A percentile compares a stretch with the other conserved stretches of the same genome.
Conservation (phyloP, 2,113 vertebrate genomes). For the Notechis scutatus region DNA sequence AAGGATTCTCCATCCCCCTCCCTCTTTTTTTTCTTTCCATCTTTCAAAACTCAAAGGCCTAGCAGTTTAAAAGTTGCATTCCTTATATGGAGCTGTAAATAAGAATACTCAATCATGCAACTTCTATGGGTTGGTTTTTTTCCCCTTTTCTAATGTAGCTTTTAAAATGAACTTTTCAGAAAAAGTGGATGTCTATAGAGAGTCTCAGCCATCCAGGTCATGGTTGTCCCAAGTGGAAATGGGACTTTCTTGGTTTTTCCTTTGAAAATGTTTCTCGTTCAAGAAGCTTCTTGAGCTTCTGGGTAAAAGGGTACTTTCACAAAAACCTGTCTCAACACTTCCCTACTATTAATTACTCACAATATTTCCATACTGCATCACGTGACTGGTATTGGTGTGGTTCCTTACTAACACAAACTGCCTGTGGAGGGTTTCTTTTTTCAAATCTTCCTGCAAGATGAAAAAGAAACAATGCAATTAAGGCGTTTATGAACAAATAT, state of each 20-base stretch:
- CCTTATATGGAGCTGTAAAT: not conserved
- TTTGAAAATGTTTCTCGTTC: not conserved
- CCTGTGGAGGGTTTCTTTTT: conserved; percentile 82
- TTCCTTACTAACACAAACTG: conserved; percentile 90
- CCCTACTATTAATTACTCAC: conserved; percentile 61
- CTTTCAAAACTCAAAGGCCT: not conserved
- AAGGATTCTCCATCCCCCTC: not conserved
- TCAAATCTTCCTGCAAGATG: conserved; percentile 83
- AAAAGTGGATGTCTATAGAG: not conserved
- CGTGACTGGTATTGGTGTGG: conserved; percentile 93
- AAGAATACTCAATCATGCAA: not conserved
- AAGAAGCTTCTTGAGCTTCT: not conserved
- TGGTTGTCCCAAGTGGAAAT: not conserved
- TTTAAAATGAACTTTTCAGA: not conserved
- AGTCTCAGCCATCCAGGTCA: not conserved
- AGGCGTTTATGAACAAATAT: not conserved
- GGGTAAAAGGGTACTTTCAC: not conserved
- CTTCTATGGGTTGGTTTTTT: not conserved
- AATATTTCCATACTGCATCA: conserved; percentile 95
- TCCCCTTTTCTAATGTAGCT: not conserved
- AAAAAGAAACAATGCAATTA: conserved; percentile 1
- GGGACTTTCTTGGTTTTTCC: not conserved
- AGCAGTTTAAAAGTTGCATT: not conserved
- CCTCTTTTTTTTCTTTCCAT: not conserved
- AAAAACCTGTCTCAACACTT: not conserved